Conservation (phyloP, 2,888 invertebrate species). For the Reticulitermes lucifugus region DNA sequence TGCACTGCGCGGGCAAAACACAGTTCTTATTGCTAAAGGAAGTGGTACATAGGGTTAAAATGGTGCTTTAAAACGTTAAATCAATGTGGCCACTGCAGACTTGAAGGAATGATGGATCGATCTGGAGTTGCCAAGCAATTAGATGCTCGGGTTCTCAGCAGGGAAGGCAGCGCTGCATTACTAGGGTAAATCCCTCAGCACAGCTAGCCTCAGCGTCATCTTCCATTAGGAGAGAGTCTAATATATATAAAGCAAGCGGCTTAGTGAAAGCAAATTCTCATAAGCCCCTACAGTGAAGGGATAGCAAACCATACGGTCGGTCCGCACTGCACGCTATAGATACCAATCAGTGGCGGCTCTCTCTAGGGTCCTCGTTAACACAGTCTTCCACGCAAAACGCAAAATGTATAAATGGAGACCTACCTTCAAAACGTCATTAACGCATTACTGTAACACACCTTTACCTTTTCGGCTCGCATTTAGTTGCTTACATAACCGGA, state of each 20-base stretch:
- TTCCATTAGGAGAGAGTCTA: conserved; percentile 13
- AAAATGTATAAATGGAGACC: too few relatives aligned
- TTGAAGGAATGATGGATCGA: conserved; percentile 8
- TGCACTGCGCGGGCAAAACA: too few relatives aligned
- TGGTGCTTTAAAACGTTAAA: neutral
- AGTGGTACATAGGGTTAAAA: neutral
- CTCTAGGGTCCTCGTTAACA: too few relatives aligned
- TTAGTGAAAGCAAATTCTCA: conserved; percentile 16
- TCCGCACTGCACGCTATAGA: too few relatives aligned
- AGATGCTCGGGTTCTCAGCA: conserved; percentile 16
- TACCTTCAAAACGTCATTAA: too few relatives aligned
- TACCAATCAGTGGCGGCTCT: too few relatives aligned
- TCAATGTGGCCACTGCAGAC: neutral
- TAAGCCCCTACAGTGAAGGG: conserved; percentile 1
- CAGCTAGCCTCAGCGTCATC: neutral
- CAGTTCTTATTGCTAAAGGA: neutral
- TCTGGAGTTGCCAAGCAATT: neutral
- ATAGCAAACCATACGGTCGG: neutral
- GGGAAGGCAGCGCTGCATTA: conserved; percentile 11
- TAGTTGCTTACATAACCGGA: too few relatives aligned
- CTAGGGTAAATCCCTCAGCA: neutral
- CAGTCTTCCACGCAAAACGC: too few relatives aligned
- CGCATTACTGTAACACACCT: too few relatives aligned
- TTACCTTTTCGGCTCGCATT: too few relatives aligned
- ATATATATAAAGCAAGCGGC: conserved; percentile 14